A percentile compares a stretch with the other conserved stretches of the same genome.
Evolutionary conservation across 2,113 vertebrate species (phyloP).

Genomic region (Tychaedon coryphoeus): DNA sequence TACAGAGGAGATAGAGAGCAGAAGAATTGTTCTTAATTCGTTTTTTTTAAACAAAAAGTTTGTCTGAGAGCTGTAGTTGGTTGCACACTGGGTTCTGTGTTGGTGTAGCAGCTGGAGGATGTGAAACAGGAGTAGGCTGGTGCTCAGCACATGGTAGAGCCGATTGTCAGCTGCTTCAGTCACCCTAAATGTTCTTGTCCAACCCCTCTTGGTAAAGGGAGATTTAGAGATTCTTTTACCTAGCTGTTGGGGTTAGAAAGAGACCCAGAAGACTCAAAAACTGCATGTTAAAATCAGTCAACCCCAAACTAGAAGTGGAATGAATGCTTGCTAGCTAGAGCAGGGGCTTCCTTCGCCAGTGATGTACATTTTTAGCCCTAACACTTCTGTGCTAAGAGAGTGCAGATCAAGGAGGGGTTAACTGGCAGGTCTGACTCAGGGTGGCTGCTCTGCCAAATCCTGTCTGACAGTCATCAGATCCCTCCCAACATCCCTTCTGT

Average conservation of each 20-base stretch:
- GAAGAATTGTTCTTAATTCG: background rate
- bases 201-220: background rate
- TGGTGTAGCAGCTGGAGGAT: background rate
- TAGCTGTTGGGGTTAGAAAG: background rate
- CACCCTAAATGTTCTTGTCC: background rate
- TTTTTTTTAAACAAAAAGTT: background rate
- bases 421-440: background rate
- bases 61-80: background rate
- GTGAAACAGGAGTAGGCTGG: background rate
- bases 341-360: background rate
- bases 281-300: background rate
- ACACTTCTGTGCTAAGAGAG: background rate
- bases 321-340: background rate
- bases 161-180: background rate
- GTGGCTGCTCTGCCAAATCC: background rate
- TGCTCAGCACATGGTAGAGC: background rate
- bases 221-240: background rate
- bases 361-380: background rate
- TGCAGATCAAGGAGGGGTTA: background rate
- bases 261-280: background rate
- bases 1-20: background rate
- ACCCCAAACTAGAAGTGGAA: background rate
- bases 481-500: background rate
- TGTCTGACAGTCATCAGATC: background rate
- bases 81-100: background rate